Conservation (phyloP, 2,888 invertebrate species). For the Papilio protenor region DNA sequence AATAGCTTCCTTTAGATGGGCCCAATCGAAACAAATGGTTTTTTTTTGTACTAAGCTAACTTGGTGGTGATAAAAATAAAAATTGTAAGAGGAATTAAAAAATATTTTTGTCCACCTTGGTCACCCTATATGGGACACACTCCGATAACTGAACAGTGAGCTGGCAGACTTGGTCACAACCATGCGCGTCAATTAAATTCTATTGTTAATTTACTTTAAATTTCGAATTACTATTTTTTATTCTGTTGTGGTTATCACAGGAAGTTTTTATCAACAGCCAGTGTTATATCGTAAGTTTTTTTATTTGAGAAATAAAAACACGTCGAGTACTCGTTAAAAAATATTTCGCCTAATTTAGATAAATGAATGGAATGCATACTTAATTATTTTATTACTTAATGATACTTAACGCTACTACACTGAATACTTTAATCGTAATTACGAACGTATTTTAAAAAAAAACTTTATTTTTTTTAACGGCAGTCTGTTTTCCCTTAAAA, state of each 20-base stretch:
- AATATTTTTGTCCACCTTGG: background rate
- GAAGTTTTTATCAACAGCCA: conserved; percentile 3
- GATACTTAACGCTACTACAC: background rate
- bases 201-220: conserved; percentile 8
- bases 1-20: background rate
- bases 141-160: conserved; percentile 70
- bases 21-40: background rate
- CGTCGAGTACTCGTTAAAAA: background rate
- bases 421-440: too few relatives aligned
- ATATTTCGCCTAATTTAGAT: conserved; percentile 6
- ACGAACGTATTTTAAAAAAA: too few relatives aligned
- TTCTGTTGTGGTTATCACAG: conserved; percentile 16
- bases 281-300: conserved; percentile 9
- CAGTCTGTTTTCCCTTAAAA: too few relatives aligned
- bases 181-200: conserved; percentile 49
- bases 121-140: conserved; percentile 49
- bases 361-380: background rate
- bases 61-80: background rate
- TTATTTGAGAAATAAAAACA: background rate
- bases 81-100: background rate
- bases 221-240: conserved; percentile 30
- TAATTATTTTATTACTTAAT: background rate
- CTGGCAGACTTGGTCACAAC: conserved; percentile 52
- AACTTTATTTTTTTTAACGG: too few relatives aligned
- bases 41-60: background rate